Evolutionary conservation across 2,888 invertebrate genomes (phyloP).

Genomic region (Amblyteles armatorius): DNA sequence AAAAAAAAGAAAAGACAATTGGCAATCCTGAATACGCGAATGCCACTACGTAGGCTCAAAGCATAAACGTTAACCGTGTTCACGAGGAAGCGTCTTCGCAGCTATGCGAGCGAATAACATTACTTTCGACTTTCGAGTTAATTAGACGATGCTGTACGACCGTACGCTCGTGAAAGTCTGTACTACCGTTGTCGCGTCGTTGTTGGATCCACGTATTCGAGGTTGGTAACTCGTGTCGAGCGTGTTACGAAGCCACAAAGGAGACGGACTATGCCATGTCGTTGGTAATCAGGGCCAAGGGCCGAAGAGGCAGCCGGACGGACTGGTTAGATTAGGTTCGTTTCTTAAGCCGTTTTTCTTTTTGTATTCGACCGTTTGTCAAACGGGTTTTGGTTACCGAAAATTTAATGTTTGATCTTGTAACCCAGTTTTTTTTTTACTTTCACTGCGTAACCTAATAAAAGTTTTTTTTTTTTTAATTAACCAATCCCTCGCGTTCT

Average conservation of each 20-base stretch:
- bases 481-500: too few species aligned
- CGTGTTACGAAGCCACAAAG: conserved; percentile 1
- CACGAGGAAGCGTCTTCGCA: conserved; percentile 18
- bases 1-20: too few species aligned
- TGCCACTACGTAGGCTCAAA: not conserved
- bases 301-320: not conserved
- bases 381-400: not conserved
- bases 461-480: too few species aligned
- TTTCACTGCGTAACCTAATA: too few species aligned
- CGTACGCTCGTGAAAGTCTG: conserved; percentile 58
- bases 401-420: not conserved
- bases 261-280: conserved; percentile 1
- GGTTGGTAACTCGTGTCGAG: not conserved
- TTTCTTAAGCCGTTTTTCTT: not conserved
- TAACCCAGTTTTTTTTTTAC: too few species aligned
- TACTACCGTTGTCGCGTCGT: conserved; percentile 18
- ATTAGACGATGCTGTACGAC: conserved; percentile 53
- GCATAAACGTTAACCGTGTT: not conserved
- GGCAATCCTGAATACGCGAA: not conserved
- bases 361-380: not conserved
- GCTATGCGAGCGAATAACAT: conserved; percentile 53
- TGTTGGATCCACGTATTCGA: conserved; percentile 16
- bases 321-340: not conserved
- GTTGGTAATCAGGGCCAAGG: not conserved
- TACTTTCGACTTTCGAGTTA: conserved; percentile 65